Base-by-base conservation (phyloP, 2,113 vertebrate genomes). In the Oxyura jamaicensis region DNA sequence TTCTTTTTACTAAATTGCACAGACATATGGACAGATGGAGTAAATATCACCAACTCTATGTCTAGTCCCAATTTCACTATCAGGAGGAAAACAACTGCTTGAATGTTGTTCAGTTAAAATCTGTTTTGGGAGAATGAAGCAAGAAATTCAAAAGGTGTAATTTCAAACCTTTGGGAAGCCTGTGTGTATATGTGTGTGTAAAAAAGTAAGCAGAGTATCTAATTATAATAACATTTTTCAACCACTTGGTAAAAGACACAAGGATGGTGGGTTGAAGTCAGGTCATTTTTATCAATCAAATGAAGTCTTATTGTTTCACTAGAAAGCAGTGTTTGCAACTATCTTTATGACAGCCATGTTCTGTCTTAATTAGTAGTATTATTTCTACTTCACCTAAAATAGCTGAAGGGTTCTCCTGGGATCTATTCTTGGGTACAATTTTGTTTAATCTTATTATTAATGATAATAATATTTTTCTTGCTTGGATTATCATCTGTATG, bases 361-460 rank as follows among this genome's bases (percentile, higher is more conserved):
- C 92, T 77, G 39, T 96, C 89, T 98, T 98, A 98, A 98, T 98
- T 98, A 97, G 91, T 79, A 94, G 42, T 95, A 92, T 89, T 90
- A 95, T 97, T 98, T 97, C 95, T 96, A 95, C 90, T 96, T 97
- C 79, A 96, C 95, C 84, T 97, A 97, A 96, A 97, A 97, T 95
- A 95, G 95, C 97, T 97, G 91, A 97, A 95, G 88, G 85, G 92
- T 97, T 96, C 97, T 97, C 96, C 63, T 97, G 97, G 95, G 97
- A 97, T 92, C 77, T 96, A 75, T 97, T 96, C 95, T 95, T 79
- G 59, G 77, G 90, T 95, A 97, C 93, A 91, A 91, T 98, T 98
- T 97, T 98, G 97, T 97, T 98, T 98, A 98, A 98, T 98, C 95
- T 95, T 97, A 97, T 97, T 98, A 98, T 98, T 98, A 98, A 97